Evolutionary conservation across 2,888 invertebrate species (phyloP), one percentile per base, ranked within the genome.

Genomic region (Coecobrya sp.): DNA sequence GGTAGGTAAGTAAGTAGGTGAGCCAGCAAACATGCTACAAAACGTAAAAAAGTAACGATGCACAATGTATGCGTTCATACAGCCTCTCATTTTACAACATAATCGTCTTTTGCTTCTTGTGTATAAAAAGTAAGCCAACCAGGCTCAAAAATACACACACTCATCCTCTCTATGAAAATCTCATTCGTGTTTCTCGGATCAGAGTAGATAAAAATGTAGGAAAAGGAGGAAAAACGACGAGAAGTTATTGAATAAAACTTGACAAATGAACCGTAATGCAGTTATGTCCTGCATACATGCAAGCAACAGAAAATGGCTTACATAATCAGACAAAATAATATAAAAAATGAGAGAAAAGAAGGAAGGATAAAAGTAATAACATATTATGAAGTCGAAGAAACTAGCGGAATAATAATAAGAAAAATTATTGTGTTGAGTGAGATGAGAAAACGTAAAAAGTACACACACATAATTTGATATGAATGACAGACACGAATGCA

Each of bases 1-100:
- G 91, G 91, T 92, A 92, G 91, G 91, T 92, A 92, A 91, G 91
- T 91, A 91, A 86, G 90, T 86, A 89, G 84, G 84, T 70, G 86
- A 86, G 76, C 89, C 76, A 90, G 70, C 68, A 85, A 76, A 62
- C 84, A 59, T 52, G 84, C 27, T 25, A 76, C 62, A 86, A 52
- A 81, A 81, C 65, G n/a, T 42, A 45, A 52, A 42, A 85, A 85
- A 25, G 45, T 19, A 49, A 70, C 36, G 70, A 70, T 70, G 70
- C 27, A 30, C 30, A 10, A 22, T 27, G 27, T 70, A 5, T 27
- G 25, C 30, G 5, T 25, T 65, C 45, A 52, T 42, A 79, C n/a
- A n/a, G 19, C n/a, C 36, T 65, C 13, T 62, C 25, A 25, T 55
- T 27, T 3, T 42, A 49, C 85, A 49, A 81, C n/a, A 22, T 52